Evolutionary conservation across 2,113 vertebrate species (phyloP), one percentile per base, ranked within the genome.

Genomic region (Hippocampus guttulatus): DNA sequence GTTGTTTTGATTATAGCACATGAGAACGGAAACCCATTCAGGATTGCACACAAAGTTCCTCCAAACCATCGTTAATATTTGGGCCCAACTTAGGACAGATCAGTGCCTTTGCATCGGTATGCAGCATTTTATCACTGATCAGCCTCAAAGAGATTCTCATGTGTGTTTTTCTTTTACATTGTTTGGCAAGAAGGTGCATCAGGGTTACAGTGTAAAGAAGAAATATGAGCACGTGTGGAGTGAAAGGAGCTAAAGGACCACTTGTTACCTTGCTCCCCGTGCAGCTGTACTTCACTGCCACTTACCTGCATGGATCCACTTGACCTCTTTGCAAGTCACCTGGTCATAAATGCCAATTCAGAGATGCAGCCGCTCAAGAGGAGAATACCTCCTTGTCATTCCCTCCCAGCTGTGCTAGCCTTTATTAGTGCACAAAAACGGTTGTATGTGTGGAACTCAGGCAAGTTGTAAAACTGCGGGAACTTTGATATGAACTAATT

Each of bases 361-460:
- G 74, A 66, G 69, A 72, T 64, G 68, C 1, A 82, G 85, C 80
- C 78, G 84, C 83, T 80, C 58, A 30, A 40, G 66, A 51, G 45
- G 61, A 76, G 70, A 77, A 82, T 79, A 64, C 68, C 81, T 70
- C 41, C 66, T 57, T 65, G 77, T 71, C 58, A 66, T 71, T 76
- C 66, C 21, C 60, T 68, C 76, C 80, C 87, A 89, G 83, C 86
- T 88, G 85, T 87, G 84, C 87, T 84, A 43, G 78, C 73, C 81
- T 85, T 88, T 74, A 88, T 86, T 84, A 86, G 76, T 75, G 45
- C 68, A 71, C 70, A 80, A 74, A 79, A 75, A 79, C 70, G 40
- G 73, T 73, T 60, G 57, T 7, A 16, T 30, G 27, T 60, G 6
- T 60, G 57, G 23, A 58, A 15, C 55, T 27, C 55, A 27, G 16